phyloP scores from a whole-genome alignment of 2,888 invertebrate species.

The Allacma fusca region DNA sequence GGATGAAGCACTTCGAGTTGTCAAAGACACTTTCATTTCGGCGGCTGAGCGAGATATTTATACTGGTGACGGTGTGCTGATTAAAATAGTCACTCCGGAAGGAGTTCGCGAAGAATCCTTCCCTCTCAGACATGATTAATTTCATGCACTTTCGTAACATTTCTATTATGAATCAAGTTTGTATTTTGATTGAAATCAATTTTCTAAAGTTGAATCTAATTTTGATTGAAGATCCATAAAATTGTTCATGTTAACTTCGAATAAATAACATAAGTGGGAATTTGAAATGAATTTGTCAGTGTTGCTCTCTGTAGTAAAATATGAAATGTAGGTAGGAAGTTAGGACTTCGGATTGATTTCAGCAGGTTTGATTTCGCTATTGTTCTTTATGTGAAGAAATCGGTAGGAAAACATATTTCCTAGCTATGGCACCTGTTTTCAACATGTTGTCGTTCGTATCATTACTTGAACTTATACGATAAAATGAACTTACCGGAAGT shows the following conservation, averaged over 20 bases:
- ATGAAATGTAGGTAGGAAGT: too few species aligned
- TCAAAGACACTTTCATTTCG: slow-evolving; percentile 96
- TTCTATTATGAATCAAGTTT: slow-evolving; percentile 17
- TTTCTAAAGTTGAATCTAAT: slow-evolving; percentile 13
- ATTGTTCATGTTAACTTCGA: background rate
- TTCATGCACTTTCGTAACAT: background rate
- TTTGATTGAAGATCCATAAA: slow-evolving; percentile 4
- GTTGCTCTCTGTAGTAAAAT: too few species aligned
- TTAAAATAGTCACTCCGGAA: slow-evolving; percentile 87
- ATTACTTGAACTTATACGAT: too few species aligned
- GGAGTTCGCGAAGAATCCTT: slow-evolving; percentile 79
- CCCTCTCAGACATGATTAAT: slow-evolving; percentile 86
- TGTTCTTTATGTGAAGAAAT: too few species aligned
- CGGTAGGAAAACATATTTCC: too few species aligned
- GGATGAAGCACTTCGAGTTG: slow-evolving; percentile 82
- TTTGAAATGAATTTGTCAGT: background rate
- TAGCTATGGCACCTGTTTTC: too few species aligned
- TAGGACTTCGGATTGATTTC: too few species aligned
- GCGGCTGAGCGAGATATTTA: slow-evolving; percentile 98
- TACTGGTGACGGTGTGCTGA: slow-evolving; percentile 89
- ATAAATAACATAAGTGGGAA: background rate
- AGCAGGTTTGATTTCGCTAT: too few species aligned
- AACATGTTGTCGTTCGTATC: too few species aligned
- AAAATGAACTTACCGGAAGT: too few species aligned
- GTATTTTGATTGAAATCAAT: slow-evolving; percentile 9